Base-by-base conservation (phyloP, 2,797 vertebrate genomes). In the Paguma larvata region DNA sequence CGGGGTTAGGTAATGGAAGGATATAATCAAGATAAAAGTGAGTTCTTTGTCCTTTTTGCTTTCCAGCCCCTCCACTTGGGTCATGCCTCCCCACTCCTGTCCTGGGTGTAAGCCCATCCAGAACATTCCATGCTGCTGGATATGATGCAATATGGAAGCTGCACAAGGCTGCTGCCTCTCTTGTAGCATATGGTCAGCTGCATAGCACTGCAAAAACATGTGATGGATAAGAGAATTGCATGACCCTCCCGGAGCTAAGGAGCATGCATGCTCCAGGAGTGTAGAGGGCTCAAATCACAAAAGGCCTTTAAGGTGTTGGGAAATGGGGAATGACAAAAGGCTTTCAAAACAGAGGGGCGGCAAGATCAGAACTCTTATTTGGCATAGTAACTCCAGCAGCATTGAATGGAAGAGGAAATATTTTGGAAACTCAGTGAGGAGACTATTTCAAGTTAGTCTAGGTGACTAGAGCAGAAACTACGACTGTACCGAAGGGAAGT, bases 391-490 rank as follows among this genome's bases (percentile, higher is more conserved):
- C 32, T 56, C 56, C 53, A 75, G 51, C 7, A 34, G 21, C 56
- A 59, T 12, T 59, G 38, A 63, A 38, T 62, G 30, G 51, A 85
- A 84, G 62, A 84, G 38, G 46, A 93, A 73, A 18, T 85, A 14
- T 62, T 73, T 85, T 77, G 3, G 73, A 95, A 93, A 62, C 32
- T 80, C 21, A 9, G 2, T 19, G 78, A 25, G 34, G n/a, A 89
- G 46, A 83, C 32, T 30, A 6, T 83, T 94, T 75, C 62, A 41
- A 6, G 79, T 73, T 59, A 51, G 32, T 84, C 53, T 23, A 53
- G 41, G 34, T 80, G 92, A 91, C 79, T 72, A 77, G 70, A 87
- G 56, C 51, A 93, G 83, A 87, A 93, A 87, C 79, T 82, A 25
- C 59, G 13, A 65, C 86, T 44, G 14, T 27, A 10, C 89, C 15